These are phyloP conservation scores for Quiscalus mexicanus DNA, from an alignment of 2,113 vertebrate species.

Conservation along the genomic window DNA sequence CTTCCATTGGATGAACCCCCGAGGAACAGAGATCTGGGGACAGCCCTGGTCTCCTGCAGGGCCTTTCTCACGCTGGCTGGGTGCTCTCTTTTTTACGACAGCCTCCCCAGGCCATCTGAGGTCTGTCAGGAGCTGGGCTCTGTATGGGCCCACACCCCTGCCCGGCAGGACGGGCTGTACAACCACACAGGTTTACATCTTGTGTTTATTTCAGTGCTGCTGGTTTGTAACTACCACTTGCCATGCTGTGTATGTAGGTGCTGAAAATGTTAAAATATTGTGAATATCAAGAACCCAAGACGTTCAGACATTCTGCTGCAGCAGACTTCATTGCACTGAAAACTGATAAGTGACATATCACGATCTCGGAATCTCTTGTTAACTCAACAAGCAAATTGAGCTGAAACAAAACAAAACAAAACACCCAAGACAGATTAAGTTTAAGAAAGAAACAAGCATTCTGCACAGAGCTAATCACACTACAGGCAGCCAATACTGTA, in stretches of 20 bases:
- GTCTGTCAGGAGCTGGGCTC: fast-evolving
- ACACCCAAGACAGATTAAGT: not conserved
- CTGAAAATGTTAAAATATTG: conserved; percentile 28
- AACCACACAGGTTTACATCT: not conserved
- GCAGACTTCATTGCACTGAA: conserved; percentile 9
- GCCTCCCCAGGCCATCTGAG: fast-evolving
- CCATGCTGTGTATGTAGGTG: not conserved
- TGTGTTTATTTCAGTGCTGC: not conserved
- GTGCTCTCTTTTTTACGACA: not conserved
- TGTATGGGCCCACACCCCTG: fast-evolving
- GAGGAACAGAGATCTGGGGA: not conserved
- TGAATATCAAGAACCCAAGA: not conserved
- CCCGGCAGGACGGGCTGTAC: not conserved
- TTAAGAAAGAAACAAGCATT: not conserved
- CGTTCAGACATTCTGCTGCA: conserved; percentile 17
- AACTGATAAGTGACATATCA: conserved; percentile 32
- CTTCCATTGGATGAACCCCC: not conserved
- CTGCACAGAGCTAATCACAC: not conserved
- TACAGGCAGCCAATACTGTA: not conserved
- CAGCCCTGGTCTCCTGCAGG: fast-evolving
- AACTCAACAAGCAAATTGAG: conserved; percentile 31
- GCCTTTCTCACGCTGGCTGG: not conserved
- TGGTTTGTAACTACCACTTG: not conserved
- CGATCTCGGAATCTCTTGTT: not conserved
- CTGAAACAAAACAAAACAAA: conserved; percentile 34